These are phyloP conservation scores for Myotis daubentonii DNA, from an alignment of 2,797 vertebrate genomes.

Conservation along the genomic window DNA sequence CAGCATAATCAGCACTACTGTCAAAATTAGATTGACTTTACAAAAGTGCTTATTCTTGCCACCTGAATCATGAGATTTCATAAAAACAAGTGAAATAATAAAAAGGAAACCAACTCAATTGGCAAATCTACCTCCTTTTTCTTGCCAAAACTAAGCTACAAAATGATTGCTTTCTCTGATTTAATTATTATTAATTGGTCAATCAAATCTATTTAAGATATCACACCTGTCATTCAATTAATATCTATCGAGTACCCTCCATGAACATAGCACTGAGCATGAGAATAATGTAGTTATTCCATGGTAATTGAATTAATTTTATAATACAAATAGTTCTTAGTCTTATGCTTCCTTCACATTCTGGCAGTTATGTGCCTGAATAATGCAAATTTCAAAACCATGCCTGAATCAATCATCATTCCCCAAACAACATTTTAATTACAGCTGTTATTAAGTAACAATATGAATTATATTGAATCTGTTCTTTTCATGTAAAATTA, in stretches of 20 bases:
- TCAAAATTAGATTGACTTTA: slow-evolving; percentile 23
- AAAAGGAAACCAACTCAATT: background rate
- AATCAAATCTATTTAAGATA: slow-evolving; percentile 42
- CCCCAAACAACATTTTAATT: slow-evolving; percentile 44
- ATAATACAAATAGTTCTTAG: slow-evolving; percentile 46
- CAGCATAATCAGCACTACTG: background rate
- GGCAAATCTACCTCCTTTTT: slow-evolving; percentile 9
- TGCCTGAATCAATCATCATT: slow-evolving; percentile 32
- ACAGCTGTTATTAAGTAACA: slow-evolving; percentile 39
- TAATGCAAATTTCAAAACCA: slow-evolving; percentile 50
- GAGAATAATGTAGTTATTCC: slow-evolving; percentile 52
- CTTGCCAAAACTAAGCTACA: slow-evolving; percentile 41
- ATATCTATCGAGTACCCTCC: slow-evolving; percentile 21
- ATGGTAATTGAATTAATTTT: slow-evolving; percentile 47
- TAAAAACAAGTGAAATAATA: slow-evolving; percentile 5
- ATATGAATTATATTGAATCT: slow-evolving; percentile 7
- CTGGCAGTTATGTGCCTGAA: slow-evolving; percentile 25
- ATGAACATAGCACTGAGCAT: slow-evolving; percentile 1
- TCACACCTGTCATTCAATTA: slow-evolving; percentile 13
- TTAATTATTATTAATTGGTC: slow-evolving; percentile 60
- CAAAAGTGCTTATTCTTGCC: slow-evolving; percentile 16
- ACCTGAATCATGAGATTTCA: slow-evolving; percentile 21
- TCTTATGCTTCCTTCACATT: background rate
- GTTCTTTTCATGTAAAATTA: slow-evolving; percentile 52
- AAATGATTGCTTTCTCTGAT: background rate